Evolutionary conservation across 1,140 invertebrate species (phyloP), one percentile per base, ranked within the genome.

Genomic region (Aethina tumida): DNA sequence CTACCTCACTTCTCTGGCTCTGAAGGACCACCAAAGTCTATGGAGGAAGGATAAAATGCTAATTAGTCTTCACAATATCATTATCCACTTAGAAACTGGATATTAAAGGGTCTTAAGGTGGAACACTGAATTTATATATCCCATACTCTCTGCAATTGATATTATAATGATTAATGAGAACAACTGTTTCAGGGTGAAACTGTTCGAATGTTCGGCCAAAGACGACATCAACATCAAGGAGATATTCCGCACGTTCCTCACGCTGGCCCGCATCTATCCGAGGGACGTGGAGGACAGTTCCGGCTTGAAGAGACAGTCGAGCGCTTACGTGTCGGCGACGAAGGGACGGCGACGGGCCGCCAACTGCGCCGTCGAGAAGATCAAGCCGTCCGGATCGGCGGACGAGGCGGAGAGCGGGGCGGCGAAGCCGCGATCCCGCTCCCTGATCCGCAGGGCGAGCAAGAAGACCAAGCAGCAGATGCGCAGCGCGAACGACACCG

Each of bases 141-240:
- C 13, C n/a, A 10, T 14, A 10, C n/a, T 31, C 9, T 3, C 5
- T 12, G 5, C 27, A 12, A 27, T 9, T 5, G 4, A 27, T 27
- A 9, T 4, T 5, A 12, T 14, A 5, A 5, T 5, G 4, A n/a
- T 20, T 34, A 12, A 2, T 22, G n/a, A n/a, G n/a, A n/a, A n/a
- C n/a, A n/a, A n/a, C n/a, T n/a, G n/a, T 41, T 47, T 3, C 60
- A 79, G 81, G 50, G 77, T 75, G 24, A 82, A 83, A 59, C 72
- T 85, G 9, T 69, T 87, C 49, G 83, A 88, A 57, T 87, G 83
- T 50, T 87, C 83, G 2, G 83, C 84, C 3, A 86, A 85, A 57
- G 79, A 83, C 43, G 78, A 84, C 55, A 70, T 71, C 49, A 84
- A 84, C 58, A 73, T 87, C 36, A 78, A 76, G 52, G 83, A 87